Evolutionary conservation across 2,113 vertebrate species (phyloP).

Genomic region (Hyaena hyaena): DNA sequence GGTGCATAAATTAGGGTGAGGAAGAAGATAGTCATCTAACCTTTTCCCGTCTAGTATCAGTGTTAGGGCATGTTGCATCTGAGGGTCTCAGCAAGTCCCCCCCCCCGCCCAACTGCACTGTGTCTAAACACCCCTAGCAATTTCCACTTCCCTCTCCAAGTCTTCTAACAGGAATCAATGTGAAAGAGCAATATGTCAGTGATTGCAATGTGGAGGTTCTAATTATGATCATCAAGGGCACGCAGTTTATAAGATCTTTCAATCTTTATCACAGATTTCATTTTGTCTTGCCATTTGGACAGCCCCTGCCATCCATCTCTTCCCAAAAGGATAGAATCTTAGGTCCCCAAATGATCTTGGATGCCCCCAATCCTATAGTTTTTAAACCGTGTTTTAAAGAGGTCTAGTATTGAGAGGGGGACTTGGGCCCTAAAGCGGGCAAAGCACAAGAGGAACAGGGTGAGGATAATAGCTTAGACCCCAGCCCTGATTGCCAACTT

Average conservation of each 20-base stretch:
- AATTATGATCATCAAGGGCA: not conserved
- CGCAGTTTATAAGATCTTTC: not conserved
- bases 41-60: not conserved
- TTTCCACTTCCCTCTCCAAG: not conserved
- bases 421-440: too few species aligned
- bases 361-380: not conserved
- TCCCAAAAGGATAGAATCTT: not conserved
- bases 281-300: not conserved
- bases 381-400: not conserved
- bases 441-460: not conserved
- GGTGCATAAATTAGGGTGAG: not conserved
- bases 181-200: not conserved
- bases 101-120: too few species aligned
- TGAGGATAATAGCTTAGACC: not conserved
- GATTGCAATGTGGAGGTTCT: not conserved
- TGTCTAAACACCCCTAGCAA: not conserved
- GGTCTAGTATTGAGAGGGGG: not conserved
- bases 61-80: not conserved
- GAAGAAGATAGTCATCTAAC: not conserved
- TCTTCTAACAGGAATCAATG: not conserved
- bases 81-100: not conserved
- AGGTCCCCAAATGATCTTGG: not conserved
- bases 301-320: not conserved
- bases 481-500: not conserved
- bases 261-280: not conserved